Evolutionary conservation across 1,140 invertebrate species (phyloP), one percentile per base, ranked within the genome.

Genomic region (Macrocentrus cingulum): DNA sequence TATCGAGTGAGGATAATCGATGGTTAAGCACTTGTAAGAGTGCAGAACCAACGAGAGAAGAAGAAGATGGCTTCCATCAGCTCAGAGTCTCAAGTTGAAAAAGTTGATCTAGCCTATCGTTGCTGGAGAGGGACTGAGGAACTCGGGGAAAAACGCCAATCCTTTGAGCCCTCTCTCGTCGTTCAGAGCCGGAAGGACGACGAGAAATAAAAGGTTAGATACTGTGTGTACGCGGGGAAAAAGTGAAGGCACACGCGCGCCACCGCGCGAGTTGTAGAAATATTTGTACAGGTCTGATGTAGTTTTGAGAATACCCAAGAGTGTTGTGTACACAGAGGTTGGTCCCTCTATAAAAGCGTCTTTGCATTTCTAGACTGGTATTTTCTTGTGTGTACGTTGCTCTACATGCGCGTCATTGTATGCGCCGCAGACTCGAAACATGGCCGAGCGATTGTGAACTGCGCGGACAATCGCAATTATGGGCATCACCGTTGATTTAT

Each of bases 391-490:
- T n/a, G n/a, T n/a, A n/a, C n/a, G n/a, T n/a, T n/a, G n/a, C n/a
- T n/a, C n/a, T n/a, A n/a, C n/a, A n/a, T n/a, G n/a, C n/a, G n/a
- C n/a, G n/a, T n/a, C n/a, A n/a, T n/a, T n/a, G n/a, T n/a, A n/a
- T n/a, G n/a, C n/a, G n/a, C n/a, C n/a, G n/a, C n/a, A n/a, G n/a
- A n/a, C n/a, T n/a, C n/a, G n/a, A n/a, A n/a, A n/a, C n/a, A n/a
- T n/a, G n/a, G n/a, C n/a, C n/a, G n/a, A n/a, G n/a, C n/a, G n/a
- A n/a, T n/a, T n/a, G n/a, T n/a, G n/a, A n/a, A n/a, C n/a, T n/a
- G n/a, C n/a, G 55, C 58, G 48, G 55, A 46, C 57, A 54, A 50
- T 56, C 58, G 61, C 56, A 56, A 58, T 58, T 58, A 58, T 58
- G 56, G 56, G 48, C 46, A 58, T 48, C 48, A 48, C 39, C 39